Evolutionary conservation across 1,140 invertebrate species (phyloP), one percentile per base, ranked within the genome.

Genomic region (Zophobas atratus): DNA sequence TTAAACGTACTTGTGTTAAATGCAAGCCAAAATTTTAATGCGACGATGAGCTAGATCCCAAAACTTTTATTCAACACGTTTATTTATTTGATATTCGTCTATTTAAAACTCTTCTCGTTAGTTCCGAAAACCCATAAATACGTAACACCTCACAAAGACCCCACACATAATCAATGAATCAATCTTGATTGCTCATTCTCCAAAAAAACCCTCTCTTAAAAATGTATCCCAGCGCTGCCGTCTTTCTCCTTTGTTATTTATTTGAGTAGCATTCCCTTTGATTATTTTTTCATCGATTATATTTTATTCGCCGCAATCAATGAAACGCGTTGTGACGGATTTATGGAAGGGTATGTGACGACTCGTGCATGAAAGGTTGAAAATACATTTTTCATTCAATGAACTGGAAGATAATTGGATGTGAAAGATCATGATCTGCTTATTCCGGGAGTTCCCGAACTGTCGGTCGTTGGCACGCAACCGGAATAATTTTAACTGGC

Each of bases 401-500:
- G 5, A 60, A 3, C 55, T 1, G 55, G 34, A 60, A 35, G 56
- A 38, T 60, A 60, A 39, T 60, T 39, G 56, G 6, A 2, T 60
- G 56, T 8, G 3, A 60, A 39, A 55, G 53, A 32, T 32, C 53
- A 20, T 20, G 43, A 35, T 60, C 38, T 39, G 56, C 56, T 60
- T 60, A 38, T 6, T 60, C 35, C 35, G 35, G 56, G 36, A 34
- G 56, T 60, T 39, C 36, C n/a, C 56, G 56, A 60, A 60, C 56
- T 60, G 56, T 60, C 34, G 56, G 56, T 60, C 56, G 56, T 60
- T 38, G 20, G 36, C 35, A 32, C 56, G 36, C 5, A 60, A 60
- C 56, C 35, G 32, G 56, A 36, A 35, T 60, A 60, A 60, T 60
- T 60, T 60, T 60, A 60, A 60, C 56, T 39, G 36, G 36, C 38